These are phyloP conservation scores for Paracentrotus lividus DNA, from an alignment of 53 echinoderm and acorn worm species.

Conservation along the genomic window DNA sequence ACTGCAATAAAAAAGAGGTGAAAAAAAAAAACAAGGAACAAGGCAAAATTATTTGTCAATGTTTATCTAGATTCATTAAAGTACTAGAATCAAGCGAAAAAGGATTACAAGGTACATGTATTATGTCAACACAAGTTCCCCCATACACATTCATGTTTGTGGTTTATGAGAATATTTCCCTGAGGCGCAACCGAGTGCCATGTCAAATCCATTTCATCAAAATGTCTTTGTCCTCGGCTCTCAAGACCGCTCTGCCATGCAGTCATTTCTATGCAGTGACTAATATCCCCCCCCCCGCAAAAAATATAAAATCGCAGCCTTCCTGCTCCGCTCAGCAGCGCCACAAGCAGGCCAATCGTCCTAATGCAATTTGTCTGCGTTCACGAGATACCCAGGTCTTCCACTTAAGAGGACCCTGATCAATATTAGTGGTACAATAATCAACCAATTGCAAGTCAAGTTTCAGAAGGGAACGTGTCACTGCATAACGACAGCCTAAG, in stretches of 20 bases:
- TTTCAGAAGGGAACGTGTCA: constrained; percentile 30
- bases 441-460: constrained; percentile 55
- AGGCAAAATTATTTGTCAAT: neutral
- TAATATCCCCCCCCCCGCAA: neutral
- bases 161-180: constrained; percentile 7
- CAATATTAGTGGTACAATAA: constrained; percentile 58
- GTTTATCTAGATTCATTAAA: neutral
- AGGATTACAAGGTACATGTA: neutral
- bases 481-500: constrained; percentile 20
- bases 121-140: neutral
- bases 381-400: constrained; percentile 12
- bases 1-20: neutral
- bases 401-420: constrained; percentile 49
- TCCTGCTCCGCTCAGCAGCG: neutral
- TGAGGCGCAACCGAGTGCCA: neutral
- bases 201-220: constrained; percentile 20
- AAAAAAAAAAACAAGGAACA: neutral
- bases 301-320: constrained; percentile 17
- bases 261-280: constrained; percentile 6
- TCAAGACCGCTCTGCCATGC: neutral
- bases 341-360: constrained; percentile 49
- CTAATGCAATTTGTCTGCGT: constrained; percentile 42
- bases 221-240: neutral
- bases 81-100: neutral
- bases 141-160: neutral